Conservation (phyloP, 2,797 vertebrate genomes). For the Sebastes taczanowskii region DNA sequence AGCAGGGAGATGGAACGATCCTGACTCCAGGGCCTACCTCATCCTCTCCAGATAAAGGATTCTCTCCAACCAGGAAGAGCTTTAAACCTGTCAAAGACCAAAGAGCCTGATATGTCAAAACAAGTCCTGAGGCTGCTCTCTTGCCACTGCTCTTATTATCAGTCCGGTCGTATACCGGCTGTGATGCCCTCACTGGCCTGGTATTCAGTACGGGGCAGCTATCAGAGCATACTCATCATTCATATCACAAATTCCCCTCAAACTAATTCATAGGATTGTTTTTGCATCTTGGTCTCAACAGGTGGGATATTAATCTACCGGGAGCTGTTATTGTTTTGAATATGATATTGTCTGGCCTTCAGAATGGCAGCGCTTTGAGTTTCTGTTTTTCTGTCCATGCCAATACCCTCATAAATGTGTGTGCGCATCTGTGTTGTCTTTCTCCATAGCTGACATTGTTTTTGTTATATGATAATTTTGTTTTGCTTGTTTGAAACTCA, state of each 20-base stretch:
- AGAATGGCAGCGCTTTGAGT: background rate
- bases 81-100: conserved; percentile 67
- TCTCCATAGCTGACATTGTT: background rate
- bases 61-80: conserved; percentile 51
- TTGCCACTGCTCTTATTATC: conserved; percentile 41
- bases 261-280: background rate
- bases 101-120: conserved; percentile 64
- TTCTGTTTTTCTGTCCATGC: background rate
- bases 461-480: conserved; percentile 29
- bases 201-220: background rate
- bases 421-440: background rate
- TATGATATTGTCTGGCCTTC: conserved; percentile 16
- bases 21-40: conserved; percentile 59
- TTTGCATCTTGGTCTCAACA: conserved; percentile 23
- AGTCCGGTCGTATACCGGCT: conserved; percentile 38
- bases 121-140: conserved; percentile 55
- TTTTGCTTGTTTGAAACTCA: conserved; percentile 16
- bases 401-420: background rate
- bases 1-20: conserved; percentile 53
- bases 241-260: conserved; percentile 4
- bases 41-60: conserved; percentile 51
- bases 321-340: conserved; percentile 30
- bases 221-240: conserved; percentile 24
- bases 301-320: background rate
- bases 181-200: conserved; percentile 12